Conservation (phyloP, 2,888 invertebrate species). For the Rhorus exstirpatorius region DNA sequence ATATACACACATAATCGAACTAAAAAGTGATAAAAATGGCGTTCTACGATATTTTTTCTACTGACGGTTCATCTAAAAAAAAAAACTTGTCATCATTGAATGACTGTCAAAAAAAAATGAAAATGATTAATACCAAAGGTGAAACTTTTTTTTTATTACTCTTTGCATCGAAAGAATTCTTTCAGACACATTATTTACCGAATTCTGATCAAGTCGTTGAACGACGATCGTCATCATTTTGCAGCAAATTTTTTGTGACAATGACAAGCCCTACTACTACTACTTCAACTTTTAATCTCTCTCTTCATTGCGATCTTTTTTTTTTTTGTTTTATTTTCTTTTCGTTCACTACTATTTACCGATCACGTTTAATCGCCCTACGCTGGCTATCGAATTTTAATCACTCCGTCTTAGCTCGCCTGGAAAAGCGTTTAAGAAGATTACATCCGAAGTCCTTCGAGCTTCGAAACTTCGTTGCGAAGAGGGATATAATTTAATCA, state of each 20-base stretch:
- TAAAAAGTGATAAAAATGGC: constrained; percentile 45
- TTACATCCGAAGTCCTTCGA: constrained; percentile 72
- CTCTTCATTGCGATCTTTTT: constrained; percentile 8
- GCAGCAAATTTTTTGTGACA: constrained; percentile 44
- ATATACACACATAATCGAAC: background rate
- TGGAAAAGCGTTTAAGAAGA: constrained; percentile 82
- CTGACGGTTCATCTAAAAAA: constrained; percentile 60
- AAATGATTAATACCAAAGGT: constrained; percentile 29
- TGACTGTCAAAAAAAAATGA: constrained; percentile 40
- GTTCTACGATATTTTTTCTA: constrained; percentile 61
- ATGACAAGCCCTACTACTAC: constrained; percentile 65
- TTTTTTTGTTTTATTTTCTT: constrained; percentile 37
- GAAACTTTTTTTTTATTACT: constrained; percentile 14
- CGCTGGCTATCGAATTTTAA: constrained; percentile 80
- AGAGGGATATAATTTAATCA: constrained; percentile 70
- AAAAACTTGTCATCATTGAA: constrained; percentile 19
- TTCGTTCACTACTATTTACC: constrained; percentile 78
- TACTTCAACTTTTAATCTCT: constrained; percentile 54
- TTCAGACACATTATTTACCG: background rate
- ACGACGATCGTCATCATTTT: constrained; percentile 33
- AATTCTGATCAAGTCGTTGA: constrained; percentile 1
- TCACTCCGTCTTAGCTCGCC: constrained; percentile 84
- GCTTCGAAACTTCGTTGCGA: constrained; percentile 44
- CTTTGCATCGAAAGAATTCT: constrained; percentile 16
- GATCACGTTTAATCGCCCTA: constrained; percentile 75